Percentiles rank a stretch among this genome's conserved stretches.
phyloP scores from a whole-genome alignment of 1,140 invertebrate genomes.

The Whitmania pigra region DNA sequence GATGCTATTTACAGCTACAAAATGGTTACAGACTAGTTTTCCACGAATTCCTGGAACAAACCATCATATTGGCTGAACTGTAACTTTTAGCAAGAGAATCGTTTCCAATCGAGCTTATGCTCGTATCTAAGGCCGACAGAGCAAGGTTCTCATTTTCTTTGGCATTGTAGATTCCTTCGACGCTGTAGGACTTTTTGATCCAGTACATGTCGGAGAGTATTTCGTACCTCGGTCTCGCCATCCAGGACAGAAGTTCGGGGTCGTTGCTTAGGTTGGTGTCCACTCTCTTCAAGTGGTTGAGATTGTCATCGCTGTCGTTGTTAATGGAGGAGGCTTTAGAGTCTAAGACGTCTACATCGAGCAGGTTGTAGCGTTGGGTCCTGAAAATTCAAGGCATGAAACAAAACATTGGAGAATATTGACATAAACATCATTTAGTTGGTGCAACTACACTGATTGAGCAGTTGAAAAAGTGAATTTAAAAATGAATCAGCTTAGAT shows the following conservation, averaged over 20 bases:
- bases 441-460: too few relatives aligned
- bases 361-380: too few relatives aligned
- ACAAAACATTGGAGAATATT: too few relatives aligned
- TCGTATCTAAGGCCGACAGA: too few relatives aligned
- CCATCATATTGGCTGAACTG: not conserved
- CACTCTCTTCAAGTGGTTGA: not conserved
- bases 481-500: not conserved
- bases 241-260: not conserved
- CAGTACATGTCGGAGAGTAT: not conserved
- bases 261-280: not conserved
- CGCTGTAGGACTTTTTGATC: conserved; percentile 2
- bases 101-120: not conserved
- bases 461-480: too few relatives aligned
- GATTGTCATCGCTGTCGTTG: conserved; percentile 5
- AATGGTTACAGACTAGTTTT: not conserved
- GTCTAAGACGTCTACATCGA: too few relatives aligned
- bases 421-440: too few relatives aligned
- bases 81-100: not conserved
- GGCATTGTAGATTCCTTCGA: not conserved
- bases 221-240: not conserved
- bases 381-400: too few relatives aligned
- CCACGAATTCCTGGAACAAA: not conserved
- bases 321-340: not conserved
- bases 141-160: not conserved
- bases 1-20: not conserved